Conservation (phyloP, 2,888 invertebrate species). For the Hemaris fuciformis region DNA sequence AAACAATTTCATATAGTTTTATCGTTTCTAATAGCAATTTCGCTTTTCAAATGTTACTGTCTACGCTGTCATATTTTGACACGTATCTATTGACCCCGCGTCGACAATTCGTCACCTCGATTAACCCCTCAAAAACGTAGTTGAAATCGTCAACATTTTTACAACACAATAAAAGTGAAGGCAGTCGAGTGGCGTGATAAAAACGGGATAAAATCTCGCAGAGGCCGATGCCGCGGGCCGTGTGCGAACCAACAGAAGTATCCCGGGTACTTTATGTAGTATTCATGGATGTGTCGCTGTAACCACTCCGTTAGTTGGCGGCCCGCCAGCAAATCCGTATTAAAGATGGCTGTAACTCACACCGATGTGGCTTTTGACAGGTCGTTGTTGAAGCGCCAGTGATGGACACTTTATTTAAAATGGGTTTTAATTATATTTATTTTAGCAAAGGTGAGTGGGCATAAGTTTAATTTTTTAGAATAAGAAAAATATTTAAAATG, state of each 20-base stretch:
- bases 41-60: not conserved
- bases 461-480: too few species aligned
- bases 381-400: too few species aligned
- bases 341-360: conserved; percentile 33
- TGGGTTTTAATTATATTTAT: too few species aligned
- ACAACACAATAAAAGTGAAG: conserved; percentile 11
- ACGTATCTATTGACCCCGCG: too few species aligned
- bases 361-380: conserved; percentile 29
- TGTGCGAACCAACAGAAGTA: conserved; percentile 28
- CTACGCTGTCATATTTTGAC: too few species aligned
- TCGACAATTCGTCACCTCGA: not conserved
- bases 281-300: conserved; percentile 47
- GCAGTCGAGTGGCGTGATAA: conserved; percentile 1
- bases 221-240: conserved; percentile 11
- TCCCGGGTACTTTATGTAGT: conserved; percentile 29
- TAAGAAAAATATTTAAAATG: too few species aligned
- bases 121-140: not conserved
- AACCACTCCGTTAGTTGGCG: conserved; percentile 52
- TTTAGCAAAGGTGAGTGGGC: too few species aligned
- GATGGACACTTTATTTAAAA: too few species aligned
- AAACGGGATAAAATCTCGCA: conserved; percentile 1
- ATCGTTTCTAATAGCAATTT: not conserved
- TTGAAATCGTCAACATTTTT: not conserved
- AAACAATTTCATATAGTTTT: not conserved
- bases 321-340: conserved; percentile 59